Evolutionary conservation across 2,113 vertebrate species (phyloP).

Genomic region (Platichthys flesus): DNA sequence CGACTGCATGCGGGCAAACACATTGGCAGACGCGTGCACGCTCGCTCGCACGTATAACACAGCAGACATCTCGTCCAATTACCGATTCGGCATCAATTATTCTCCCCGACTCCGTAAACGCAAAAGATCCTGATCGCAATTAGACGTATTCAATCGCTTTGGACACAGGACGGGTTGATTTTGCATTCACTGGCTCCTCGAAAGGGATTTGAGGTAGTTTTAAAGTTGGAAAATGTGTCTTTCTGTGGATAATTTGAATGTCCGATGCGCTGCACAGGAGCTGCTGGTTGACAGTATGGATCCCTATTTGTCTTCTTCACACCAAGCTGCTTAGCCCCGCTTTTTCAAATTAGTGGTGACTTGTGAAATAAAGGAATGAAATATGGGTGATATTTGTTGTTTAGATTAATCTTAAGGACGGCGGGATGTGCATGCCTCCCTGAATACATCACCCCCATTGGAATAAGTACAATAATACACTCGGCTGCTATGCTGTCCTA

Average conservation of each 20-base stretch:
- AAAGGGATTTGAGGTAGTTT: background rate
- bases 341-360: background rate
- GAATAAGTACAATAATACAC: background rate
- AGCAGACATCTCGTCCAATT: conserved; percentile 29
- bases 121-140: conserved; percentile 40
- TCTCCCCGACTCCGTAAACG: conserved; percentile 17
- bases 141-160: conserved; percentile 22
- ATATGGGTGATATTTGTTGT: background rate
- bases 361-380: background rate
- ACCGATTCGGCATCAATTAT: conserved; percentile 55
- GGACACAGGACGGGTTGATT: conserved; percentile 4
- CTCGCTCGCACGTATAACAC: conserved; percentile 20
- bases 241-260: background rate
- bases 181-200: background rate
- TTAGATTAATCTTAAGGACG: background rate
- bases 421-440: background rate
- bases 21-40: background rate
- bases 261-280: background rate
- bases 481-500: background rate
- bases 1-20: background rate
- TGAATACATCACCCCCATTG: background rate
- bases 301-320: background rate
- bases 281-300: background rate
- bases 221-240: background rate
- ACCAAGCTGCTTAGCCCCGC: background rate